Base-by-base conservation (phyloP, 2,888 invertebrate species). In the Sceliomorpha sp. region DNA sequence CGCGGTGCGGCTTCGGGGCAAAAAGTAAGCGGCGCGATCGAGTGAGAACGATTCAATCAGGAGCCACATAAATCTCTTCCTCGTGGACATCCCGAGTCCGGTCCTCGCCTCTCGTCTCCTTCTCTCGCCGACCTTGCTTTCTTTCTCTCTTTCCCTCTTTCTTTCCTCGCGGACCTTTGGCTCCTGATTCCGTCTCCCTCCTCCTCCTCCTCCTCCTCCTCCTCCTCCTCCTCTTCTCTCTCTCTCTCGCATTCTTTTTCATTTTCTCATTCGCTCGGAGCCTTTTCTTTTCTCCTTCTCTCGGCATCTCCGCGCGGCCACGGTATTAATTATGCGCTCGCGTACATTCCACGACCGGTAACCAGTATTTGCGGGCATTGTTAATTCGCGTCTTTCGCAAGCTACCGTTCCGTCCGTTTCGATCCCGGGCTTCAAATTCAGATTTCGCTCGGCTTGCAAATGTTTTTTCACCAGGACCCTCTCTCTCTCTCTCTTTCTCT, bases 41-140 rank as follows among this genome's bases (percentile, higher is more conserved):
- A 87, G 88, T 87, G 87, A 88, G 87, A 88, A 88, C 88, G 87
- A 87, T 87, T 87, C 88, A 88, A 88, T 88, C 88, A 87, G 88
- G 86, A 87, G 86, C 83, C 84, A 87, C 88, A 87, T 87, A 87
- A 87, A 88, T 87, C 87, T 87, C 84, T 83, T 85, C 81, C 83
- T 82, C 80, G 85, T 80, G 83, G 86, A 86, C 87, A 85, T 85
- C 81, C 81, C 80, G 80, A 75, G 72, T 62, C 58, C 56, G 64
- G 64, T 72, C 69, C 70, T 60, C 40, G 59, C 29, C 42, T 62
- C 59, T 51, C 14, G 34, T 14, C 10, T 70, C 47, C 24, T 42
- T 20, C 56, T 12, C 7, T 9, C 6, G 14, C 45, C 29, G n/a
- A 17, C 14, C 12, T 50, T 26, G 44, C 10, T 15, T 37, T 34